phyloP scores from a whole-genome alignment of 2,113 vertebrate genomes.

The Galemys pyrenaicus region DNA sequence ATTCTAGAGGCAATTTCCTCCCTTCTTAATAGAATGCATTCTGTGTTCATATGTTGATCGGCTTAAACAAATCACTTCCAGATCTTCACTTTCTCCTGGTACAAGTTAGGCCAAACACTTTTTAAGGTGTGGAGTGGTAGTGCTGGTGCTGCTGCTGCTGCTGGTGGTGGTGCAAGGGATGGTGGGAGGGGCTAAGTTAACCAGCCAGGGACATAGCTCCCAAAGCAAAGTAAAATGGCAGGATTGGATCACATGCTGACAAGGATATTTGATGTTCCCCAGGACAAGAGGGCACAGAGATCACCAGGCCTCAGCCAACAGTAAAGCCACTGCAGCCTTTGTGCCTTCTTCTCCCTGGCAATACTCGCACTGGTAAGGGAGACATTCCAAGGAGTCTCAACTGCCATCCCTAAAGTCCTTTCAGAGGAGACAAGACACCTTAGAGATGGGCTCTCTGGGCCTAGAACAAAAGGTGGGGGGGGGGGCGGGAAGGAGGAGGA shows the following conservation, averaged over 20 bases:
- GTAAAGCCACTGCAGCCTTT: constrained; percentile 11
- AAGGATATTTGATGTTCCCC: not conserved
- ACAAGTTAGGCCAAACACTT: constrained; percentile 22
- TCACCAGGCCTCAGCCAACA: constrained; percentile 35
- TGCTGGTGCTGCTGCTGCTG: no score
- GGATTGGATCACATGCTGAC: not conserved
- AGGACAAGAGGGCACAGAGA: not conserved
- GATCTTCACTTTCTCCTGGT: constrained; percentile 43
- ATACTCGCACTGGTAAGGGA: constrained; percentile 50
- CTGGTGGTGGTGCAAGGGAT: not conserved
- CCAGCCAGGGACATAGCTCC: not conserved
- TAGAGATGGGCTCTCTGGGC: constrained; percentile 51
- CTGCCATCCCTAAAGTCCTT: constrained; percentile 56
- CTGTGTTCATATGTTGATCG: constrained; percentile 46
- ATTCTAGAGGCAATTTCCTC: not conserved
- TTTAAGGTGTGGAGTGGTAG: not conserved
- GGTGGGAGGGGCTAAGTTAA: constrained; percentile 22
- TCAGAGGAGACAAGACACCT: constrained; percentile 43
- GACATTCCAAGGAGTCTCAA: constrained; percentile 47
- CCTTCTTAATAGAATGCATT: constrained; percentile 16
- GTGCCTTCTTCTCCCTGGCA: not conserved
- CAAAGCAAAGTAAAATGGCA: constrained; percentile 42
- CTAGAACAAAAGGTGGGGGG: not conserved
- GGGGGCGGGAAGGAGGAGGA: not conserved
- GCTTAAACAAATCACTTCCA: constrained; percentile 29